Conservation (phyloP, 2,797 vertebrate species). For the Gymnoscopelus braueri region DNA sequence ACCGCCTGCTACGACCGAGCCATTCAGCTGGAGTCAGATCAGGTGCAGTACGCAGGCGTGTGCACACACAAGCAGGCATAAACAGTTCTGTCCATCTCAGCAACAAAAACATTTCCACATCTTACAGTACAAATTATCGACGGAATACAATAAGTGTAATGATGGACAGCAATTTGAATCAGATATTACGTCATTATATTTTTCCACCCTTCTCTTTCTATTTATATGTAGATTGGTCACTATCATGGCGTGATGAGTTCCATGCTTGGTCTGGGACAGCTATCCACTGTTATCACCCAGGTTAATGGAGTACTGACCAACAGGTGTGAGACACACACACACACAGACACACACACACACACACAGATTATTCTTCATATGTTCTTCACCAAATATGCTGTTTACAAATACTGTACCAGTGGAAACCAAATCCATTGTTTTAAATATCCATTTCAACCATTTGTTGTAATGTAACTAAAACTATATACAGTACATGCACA, state of each 20-base stretch:
- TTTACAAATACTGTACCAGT: no score
- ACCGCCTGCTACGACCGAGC: conserved; percentile 97
- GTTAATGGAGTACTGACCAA: conserved; percentile 95
- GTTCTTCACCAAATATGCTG: neutral
- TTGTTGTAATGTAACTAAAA: neutral
- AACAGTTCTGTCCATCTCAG: no score
- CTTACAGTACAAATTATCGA: no score
- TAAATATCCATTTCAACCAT: conserved; percentile 3
- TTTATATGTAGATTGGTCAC: conserved; percentile 88
- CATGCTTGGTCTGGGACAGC: conserved; percentile 96
- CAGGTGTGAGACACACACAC: conserved; percentile 81
- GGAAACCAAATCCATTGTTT: neutral
- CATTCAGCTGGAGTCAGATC: conserved; percentile 95
- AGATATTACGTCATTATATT: neutral
- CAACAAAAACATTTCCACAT: no score
- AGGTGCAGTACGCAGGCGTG: conserved; percentile 77
- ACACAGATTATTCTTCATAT: neutral
- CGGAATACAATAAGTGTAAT: no score
- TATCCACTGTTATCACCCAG: conserved; percentile 96
- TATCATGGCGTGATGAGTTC: conserved; percentile 98
- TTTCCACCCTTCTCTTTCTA: neutral
- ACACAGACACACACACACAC: neutral
- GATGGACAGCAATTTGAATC: neutral
- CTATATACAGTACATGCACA: no score
- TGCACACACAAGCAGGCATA: neutral